Conservation (phyloP, 2,113 vertebrate species). For the Riparia riparia region DNA sequence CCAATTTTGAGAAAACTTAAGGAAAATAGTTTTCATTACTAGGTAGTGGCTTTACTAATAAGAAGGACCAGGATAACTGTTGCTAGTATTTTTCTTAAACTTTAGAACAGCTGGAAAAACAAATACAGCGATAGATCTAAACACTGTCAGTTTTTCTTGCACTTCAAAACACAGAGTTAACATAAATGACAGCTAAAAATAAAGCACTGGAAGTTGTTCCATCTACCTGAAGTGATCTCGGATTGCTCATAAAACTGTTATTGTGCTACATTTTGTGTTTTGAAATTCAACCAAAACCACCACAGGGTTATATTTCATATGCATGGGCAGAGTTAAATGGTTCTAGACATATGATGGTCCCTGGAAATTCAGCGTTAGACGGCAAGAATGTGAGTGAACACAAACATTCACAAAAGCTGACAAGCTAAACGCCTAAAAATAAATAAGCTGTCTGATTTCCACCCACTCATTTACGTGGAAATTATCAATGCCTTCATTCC, state of each 20-base stretch:
- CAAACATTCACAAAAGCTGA: constrained; percentile 52
- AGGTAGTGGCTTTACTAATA: not conserved
- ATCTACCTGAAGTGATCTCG: constrained; percentile 37
- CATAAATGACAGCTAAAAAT: constrained; percentile 1
- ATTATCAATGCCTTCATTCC: constrained; percentile 10
- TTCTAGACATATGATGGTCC: constrained; percentile 53
- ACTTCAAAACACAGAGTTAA: not conserved
- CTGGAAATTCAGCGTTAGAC: constrained; percentile 57
- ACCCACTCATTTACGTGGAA: constrained; percentile 54
- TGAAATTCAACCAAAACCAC: constrained; percentile 71
- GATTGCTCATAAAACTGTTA: not conserved
- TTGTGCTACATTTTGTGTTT: constrained; percentile 27
- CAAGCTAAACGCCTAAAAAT: constrained; percentile 32
- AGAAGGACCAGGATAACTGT: not conserved
- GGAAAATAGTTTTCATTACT: not conserved
- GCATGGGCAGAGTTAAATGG: constrained; percentile 39
- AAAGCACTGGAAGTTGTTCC: not conserved
- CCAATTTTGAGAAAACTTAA: not conserved
- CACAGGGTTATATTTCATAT: constrained; percentile 50
- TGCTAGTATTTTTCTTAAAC: not conserved
- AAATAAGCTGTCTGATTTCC: constrained; percentile 48
- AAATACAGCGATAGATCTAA: not conserved
- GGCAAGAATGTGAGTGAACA: constrained; percentile 58
- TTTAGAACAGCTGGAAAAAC: not conserved
- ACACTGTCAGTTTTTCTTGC: not conserved